phyloP scores from a whole-genome alignment of 1,140 invertebrate species.

The Drosophila lacteicornis region DNA sequence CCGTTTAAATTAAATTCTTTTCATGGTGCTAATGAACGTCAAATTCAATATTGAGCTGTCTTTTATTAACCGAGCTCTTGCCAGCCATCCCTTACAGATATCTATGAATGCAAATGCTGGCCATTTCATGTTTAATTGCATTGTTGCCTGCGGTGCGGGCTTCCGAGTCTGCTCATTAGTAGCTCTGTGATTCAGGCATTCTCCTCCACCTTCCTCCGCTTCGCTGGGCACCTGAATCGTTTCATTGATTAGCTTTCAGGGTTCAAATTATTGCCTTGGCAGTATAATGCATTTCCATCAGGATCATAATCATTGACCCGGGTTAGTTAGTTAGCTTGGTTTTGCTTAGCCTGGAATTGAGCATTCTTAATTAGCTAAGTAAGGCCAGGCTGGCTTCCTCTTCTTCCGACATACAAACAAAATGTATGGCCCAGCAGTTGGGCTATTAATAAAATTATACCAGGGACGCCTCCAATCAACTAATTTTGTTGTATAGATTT shows the following conservation, averaged over 20 bases:
- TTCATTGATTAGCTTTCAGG: conserved; percentile 49
- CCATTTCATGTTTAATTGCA: conserved; percentile 69
- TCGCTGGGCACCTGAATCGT: conserved; percentile 11
- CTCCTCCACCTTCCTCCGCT: neutral
- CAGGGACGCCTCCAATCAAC: conserved; percentile 10
- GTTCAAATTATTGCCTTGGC: conserved; percentile 37
- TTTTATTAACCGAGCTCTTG: conserved; percentile 26
- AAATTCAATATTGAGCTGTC: conserved; percentile 43
- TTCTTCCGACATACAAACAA: conserved; percentile 1
- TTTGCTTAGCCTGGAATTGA: conserved; percentile 3
- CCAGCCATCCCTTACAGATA: conserved; percentile 2
- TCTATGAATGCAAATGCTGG: conserved; percentile 56
- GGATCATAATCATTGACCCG: conserved; percentile 39
- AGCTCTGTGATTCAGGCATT: conserved; percentile 15
- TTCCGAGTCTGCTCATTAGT: conserved; percentile 42
- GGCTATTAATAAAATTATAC: conserved; percentile 65
- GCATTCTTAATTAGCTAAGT: conserved; percentile 69
- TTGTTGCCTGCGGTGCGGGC: conserved; percentile 31
- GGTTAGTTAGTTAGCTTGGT: conserved; percentile 7
- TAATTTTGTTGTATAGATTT: conserved; percentile 36
- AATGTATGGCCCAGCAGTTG: conserved; percentile 57
- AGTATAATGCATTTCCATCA: conserved; percentile 53
- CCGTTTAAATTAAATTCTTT: neutral
- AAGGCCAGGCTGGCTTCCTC: conserved; percentile 20
- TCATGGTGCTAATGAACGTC: conserved; percentile 21